Conservation (phyloP, 2,113 vertebrate species). For the Syrrhaptes paradoxus region DNA sequence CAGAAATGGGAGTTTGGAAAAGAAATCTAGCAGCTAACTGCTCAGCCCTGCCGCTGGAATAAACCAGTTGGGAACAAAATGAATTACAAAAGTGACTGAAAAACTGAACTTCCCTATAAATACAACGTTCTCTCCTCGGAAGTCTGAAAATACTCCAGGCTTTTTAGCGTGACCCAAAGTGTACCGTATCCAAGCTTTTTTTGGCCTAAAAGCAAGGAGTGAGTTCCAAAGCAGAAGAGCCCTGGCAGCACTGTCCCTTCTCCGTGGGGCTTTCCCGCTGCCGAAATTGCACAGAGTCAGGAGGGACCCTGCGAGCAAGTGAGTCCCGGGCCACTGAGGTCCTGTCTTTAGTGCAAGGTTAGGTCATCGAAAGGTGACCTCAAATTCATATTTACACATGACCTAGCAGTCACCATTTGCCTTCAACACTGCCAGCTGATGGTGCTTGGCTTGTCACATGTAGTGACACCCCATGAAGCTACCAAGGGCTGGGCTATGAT, state of each 20-base stretch:
- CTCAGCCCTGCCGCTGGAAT: neutral
- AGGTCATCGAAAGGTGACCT: rapidly evolving
- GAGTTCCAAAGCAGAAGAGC: neutral
- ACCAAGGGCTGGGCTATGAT: neutral
- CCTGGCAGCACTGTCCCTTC: neutral
- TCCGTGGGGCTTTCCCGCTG: rapidly evolving
- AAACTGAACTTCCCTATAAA: neutral
- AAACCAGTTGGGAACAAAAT: neutral
- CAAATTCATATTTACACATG: neutral
- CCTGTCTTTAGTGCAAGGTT: neutral
- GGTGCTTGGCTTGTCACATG: rapidly evolving
- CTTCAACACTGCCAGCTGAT: rapidly evolving
- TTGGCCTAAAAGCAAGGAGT: neutral
- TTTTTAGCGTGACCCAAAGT: neutral
- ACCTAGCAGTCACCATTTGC: rapidly evolving
- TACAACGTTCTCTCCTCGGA: neutral
- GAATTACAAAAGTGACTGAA: neutral
- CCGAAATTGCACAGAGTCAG: rapidly evolving
- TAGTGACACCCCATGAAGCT: rapidly evolving
- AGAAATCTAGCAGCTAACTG: slow-evolving; percentile 6
- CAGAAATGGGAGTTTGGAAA: slow-evolving; percentile 18
- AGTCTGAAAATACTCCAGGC: neutral
- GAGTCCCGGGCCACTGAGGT: neutral
- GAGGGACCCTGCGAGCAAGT: rapidly evolving
- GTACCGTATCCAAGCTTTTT: neutral